A percentile compares a stretch with the other conserved stretches of the same genome.
Evolutionary conservation across 2,113 vertebrate genomes (phyloP).

Genomic region (Aplodontia rufa): DNA sequence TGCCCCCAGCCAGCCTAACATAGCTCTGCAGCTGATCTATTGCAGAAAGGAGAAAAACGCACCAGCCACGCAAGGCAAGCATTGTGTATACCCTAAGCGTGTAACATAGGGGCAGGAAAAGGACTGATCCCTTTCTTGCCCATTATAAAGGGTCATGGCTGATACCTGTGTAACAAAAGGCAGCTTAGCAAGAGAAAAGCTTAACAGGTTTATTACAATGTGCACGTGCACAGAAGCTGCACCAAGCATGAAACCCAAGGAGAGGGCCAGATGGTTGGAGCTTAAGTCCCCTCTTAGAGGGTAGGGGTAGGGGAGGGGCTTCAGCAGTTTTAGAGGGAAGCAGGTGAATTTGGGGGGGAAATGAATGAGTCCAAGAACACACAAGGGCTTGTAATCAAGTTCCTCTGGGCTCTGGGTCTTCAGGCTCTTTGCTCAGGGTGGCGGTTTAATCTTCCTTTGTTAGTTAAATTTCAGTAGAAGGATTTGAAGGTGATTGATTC

Average conservation of each 20-base stretch:
- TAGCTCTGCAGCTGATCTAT: too few species aligned
- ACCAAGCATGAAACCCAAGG: background rate
- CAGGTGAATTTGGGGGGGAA: background rate
- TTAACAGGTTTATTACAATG: too few species aligned
- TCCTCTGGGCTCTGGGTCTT: too few species aligned
- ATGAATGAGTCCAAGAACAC: background rate
- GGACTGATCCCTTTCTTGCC: background rate
- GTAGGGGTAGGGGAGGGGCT: background rate
- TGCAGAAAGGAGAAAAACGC: background rate
- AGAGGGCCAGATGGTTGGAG: background rate
- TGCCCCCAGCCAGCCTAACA: too few species aligned
- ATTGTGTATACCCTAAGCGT: background rate
- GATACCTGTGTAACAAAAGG: background rate
- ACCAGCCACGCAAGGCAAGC: accelerated
- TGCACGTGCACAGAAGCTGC: background rate
- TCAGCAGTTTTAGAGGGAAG: background rate
- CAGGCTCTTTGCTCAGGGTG: too few species aligned
- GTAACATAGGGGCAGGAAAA: background rate
- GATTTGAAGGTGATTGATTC: background rate
- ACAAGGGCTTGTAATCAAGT: too few species aligned
- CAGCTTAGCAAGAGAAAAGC: background rate
- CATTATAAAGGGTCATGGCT: background rate
- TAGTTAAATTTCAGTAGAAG: background rate
- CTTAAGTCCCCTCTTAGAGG: background rate
- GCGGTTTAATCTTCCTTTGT: background rate